phyloP scores from a whole-genome alignment of 2,888 invertebrate genomes.

The Hypena proboscidalis region DNA sequence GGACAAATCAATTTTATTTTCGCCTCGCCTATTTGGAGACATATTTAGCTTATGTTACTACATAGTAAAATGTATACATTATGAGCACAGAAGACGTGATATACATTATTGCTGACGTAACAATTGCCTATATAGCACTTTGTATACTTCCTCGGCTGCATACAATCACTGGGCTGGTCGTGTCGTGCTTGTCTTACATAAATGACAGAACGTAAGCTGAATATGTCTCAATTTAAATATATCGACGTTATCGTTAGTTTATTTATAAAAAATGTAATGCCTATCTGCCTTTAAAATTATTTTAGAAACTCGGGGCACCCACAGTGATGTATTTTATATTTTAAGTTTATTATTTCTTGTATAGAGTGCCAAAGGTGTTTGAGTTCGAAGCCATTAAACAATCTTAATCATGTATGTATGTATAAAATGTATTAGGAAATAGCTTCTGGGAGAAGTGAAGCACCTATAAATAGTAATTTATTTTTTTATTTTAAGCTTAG shows the following conservation, averaged over 20 bases:
- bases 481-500: constrained; percentile 38
- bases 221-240: constrained; percentile 30
- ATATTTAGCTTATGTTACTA: constrained; percentile 34
- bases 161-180: too few species aligned
- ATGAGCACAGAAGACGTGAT: not conserved
- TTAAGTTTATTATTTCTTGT: constrained; percentile 45
- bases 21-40: constrained; percentile 25
- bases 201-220: constrained; percentile 39
- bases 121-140: too few species aligned
- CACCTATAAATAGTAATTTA: constrained; percentile 47
- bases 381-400: constrained; percentile 41
- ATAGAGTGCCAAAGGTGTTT: constrained; percentile 61
- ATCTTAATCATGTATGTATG: constrained; percentile 37
- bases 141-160: too few species aligned
- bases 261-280: constrained; percentile 33
- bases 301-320: constrained; percentile 39
- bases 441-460: constrained; percentile 36
- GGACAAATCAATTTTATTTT: constrained; percentile 22
- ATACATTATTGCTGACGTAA: not conserved
- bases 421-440: constrained; percentile 40
- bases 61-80: too few species aligned
- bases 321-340: constrained; percentile 50
- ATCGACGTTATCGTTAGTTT: constrained; percentile 34
- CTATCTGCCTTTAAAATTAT: constrained; percentile 41
- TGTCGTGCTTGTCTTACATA: too few species aligned